Evolutionary conservation across 2,797 vertebrate genomes (phyloP).

Genomic region (Schizopygopsis pylzovi): DNA sequence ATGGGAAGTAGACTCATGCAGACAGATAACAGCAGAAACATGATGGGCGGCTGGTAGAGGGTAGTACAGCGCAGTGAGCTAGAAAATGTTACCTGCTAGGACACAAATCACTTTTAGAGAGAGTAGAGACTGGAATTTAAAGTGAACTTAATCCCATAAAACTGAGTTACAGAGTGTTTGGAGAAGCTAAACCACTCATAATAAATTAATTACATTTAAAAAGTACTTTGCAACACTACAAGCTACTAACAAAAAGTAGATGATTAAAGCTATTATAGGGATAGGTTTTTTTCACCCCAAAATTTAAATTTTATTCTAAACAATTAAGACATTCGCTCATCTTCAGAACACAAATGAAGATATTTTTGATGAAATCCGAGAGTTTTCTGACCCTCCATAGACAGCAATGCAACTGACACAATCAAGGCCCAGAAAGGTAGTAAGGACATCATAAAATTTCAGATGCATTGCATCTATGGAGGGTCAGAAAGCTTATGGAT

Average conservation of each 20-base stretch:
- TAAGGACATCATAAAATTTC: too few species aligned
- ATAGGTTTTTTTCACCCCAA: too few species aligned
- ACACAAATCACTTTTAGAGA: constrained; percentile 8
- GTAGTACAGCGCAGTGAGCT: neutral
- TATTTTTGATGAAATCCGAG: neutral
- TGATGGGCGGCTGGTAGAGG: neutral
- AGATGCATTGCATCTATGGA: too few species aligned
- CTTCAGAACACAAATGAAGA: neutral
- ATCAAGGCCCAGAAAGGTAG: too few species aligned
- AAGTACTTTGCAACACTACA: neutral
- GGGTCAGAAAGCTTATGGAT: too few species aligned
- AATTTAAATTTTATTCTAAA: too few species aligned
- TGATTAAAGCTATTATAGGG: too few species aligned
- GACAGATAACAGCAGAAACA: neutral
- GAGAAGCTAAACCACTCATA: neutral
- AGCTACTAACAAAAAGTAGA: neutral
- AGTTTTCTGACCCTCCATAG: too few species aligned
- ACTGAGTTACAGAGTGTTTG: neutral
- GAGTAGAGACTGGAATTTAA: constrained; percentile 9
- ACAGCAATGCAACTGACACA: too few species aligned
- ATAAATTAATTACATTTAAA: neutral
- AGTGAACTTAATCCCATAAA: neutral
- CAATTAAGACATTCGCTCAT: too few species aligned
- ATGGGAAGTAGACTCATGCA: neutral
- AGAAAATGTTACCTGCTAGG: constrained; percentile 2